phyloP scores from a whole-genome alignment of 2,113 vertebrate species.

The Sinocyclocheilus maitianheensis region DNA sequence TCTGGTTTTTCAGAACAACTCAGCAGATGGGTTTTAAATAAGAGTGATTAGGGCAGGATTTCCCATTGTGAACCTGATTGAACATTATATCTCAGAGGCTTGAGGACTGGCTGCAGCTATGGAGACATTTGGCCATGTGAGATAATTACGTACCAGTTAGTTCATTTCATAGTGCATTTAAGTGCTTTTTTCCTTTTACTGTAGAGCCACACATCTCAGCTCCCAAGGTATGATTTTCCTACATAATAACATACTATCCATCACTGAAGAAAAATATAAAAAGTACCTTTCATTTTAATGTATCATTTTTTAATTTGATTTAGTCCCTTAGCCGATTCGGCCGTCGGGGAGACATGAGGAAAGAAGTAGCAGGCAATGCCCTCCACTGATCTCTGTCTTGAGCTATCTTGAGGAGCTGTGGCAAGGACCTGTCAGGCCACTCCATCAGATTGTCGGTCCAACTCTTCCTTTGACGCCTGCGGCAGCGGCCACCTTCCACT shows the following conservation, averaged over 20 bases:
- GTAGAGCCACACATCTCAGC: not conserved
- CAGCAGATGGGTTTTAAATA: not conserved
- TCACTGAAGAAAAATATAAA: not conserved
- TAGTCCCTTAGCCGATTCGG: too few relatives aligned
- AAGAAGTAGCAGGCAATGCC: too few relatives aligned
- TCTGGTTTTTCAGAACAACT: conserved; percentile 22
- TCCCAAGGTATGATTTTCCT: not conserved
- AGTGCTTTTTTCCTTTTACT: not conserved
- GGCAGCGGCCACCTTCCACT: too few relatives aligned
- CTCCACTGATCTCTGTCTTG: too few relatives aligned
- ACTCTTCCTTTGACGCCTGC: too few relatives aligned
- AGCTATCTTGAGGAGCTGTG: too few relatives aligned
- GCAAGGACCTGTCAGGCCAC: too few relatives aligned
- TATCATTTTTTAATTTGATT: too few relatives aligned
- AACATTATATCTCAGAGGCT: conserved; percentile 20
- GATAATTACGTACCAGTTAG: conserved; percentile 2
- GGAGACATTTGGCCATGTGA: not conserved
- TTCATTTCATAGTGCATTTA: not conserved
- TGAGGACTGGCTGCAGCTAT: not conserved
- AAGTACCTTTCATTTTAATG: not conserved
- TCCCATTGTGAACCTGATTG: conserved; percentile 2
- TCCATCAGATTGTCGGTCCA: too few relatives aligned
- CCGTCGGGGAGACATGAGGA: too few relatives aligned
- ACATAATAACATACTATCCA: not conserved
- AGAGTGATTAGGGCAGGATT: conserved; percentile 3